Evolutionary conservation across 2,888 invertebrate species (phyloP).

Genomic region (Calliopum simillimum): DNA sequence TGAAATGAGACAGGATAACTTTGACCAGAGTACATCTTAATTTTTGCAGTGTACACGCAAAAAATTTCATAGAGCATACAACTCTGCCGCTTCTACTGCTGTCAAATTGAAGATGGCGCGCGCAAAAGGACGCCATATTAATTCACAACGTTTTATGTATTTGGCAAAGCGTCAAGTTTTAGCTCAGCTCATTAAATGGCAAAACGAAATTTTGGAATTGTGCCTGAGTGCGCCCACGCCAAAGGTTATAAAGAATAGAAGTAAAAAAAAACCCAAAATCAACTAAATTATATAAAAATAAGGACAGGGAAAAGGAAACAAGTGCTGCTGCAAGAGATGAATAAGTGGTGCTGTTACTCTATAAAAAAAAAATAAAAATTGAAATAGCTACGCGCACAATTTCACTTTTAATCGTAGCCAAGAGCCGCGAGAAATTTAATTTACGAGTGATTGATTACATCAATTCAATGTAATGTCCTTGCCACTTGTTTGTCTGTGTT

Average conservation of each 20-base stretch:
- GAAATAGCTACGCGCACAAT: conserved; percentile 46
- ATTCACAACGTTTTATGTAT: too few relatives aligned
- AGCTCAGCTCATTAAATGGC: conserved; percentile 32
- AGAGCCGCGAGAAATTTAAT: conserved; percentile 57
- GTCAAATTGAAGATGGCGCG: not conserved
- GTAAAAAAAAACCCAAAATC: conserved; percentile 1
- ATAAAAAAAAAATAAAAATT: not conserved
- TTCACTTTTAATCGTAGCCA: conserved; percentile 55
- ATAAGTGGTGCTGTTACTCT: conserved; percentile 1
- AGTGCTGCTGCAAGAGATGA: not conserved
- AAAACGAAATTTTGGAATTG: conserved; percentile 41
- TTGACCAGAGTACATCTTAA: too few relatives aligned
- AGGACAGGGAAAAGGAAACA: conserved; percentile 30
- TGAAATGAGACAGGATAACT: too few relatives aligned
- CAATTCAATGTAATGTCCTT: conserved; percentile 56
- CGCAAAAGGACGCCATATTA: not conserved
- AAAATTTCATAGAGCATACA: too few relatives aligned
- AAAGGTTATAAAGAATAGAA: conserved; percentile 16
- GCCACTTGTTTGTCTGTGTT: conserved; percentile 37
- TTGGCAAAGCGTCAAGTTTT: conserved; percentile 24
- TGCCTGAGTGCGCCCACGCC: conserved; percentile 36
- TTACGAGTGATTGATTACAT: conserved; percentile 59
- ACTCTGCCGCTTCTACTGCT: too few relatives aligned
- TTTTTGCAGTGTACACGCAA: too few relatives aligned
- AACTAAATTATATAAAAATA: too few relatives aligned